These are phyloP conservation scores for Gymnorhina tibicen DNA, from an alignment of 2,113 vertebrate genomes.

Conservation along the genomic window DNA sequence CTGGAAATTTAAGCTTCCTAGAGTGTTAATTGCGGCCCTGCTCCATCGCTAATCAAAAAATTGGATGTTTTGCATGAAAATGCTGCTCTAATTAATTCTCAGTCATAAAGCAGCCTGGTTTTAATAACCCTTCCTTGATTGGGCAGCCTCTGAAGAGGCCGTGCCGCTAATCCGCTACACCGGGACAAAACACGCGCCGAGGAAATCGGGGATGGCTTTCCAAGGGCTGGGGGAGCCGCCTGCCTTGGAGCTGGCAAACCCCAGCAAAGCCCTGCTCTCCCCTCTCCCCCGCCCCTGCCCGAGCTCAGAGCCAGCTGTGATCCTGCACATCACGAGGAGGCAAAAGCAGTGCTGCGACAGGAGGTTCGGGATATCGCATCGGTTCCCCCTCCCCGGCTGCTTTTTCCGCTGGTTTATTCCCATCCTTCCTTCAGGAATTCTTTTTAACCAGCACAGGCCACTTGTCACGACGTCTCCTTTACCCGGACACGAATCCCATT, in stretches of 20 bases:
- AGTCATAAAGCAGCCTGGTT: slow-evolving; percentile 79
- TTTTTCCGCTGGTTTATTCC: not conserved
- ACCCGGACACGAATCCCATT: not conserved
- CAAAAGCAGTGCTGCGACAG: not conserved
- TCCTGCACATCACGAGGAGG: not conserved
- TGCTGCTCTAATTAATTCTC: slow-evolving; percentile 85
- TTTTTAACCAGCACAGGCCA: not conserved
- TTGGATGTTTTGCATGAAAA: slow-evolving; percentile 87
- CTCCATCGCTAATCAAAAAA: slow-evolving; percentile 85
- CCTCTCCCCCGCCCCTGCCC: not conserved
- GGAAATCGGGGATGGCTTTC: slow-evolving; percentile 71
- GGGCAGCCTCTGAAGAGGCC: slow-evolving; percentile 79
- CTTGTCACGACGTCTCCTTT: slow-evolving; percentile 38
- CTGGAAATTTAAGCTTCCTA: slow-evolving; percentile 78
- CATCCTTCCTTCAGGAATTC: not conserved
- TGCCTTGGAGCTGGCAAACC: slow-evolving; percentile 33
- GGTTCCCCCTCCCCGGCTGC: not conserved
- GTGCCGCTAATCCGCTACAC: slow-evolving; percentile 68
- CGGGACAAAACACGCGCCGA: slow-evolving; percentile 61
- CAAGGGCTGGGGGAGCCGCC: slow-evolving; percentile 54
- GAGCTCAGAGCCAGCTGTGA: not conserved
- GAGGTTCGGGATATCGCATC: not conserved
- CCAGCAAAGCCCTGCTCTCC: not conserved
- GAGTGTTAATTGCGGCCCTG: slow-evolving; percentile 81
- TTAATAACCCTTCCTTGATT: slow-evolving; percentile 83